These are phyloP conservation scores for Hormaphis cornu DNA, from an alignment of 1,140 invertebrate species.

Conservation along the genomic window DNA sequence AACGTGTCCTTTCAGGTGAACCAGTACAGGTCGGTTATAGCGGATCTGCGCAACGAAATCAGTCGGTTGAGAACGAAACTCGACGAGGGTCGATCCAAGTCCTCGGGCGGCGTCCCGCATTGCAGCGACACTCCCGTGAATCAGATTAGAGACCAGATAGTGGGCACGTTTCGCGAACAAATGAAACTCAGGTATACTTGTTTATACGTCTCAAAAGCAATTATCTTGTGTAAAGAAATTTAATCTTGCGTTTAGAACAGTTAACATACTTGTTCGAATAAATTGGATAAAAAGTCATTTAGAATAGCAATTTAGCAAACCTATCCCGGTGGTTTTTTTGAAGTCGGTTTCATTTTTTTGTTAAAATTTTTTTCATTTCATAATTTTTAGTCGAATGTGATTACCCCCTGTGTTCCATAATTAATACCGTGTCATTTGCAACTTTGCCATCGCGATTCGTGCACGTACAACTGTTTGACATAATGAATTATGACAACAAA, in stretches of 20 bases:
- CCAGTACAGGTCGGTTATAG: slow-evolving; percentile 69
- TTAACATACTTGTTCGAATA: background rate
- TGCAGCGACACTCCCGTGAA: slow-evolving; percentile 48
- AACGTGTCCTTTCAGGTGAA: slow-evolving; percentile 74
- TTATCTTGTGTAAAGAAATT: too few species aligned
- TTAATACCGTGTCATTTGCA: too few species aligned
- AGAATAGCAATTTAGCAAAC: too few species aligned
- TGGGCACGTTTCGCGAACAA: slow-evolving; percentile 79
- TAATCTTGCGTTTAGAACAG: slow-evolving; percentile 31
- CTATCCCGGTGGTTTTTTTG: too few species aligned
- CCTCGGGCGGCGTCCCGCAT: slow-evolving; percentile 10
- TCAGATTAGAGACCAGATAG: slow-evolving; percentile 68
- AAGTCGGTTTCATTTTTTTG: too few species aligned
- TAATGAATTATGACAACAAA: too few species aligned
- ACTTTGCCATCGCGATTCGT: too few species aligned
- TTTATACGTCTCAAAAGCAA: background rate
- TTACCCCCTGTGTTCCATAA: too few species aligned
- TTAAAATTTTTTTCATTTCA: too few species aligned
- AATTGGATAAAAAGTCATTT: too few species aligned
- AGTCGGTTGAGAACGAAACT: slow-evolving; percentile 69
- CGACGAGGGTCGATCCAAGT: slow-evolving; percentile 56
- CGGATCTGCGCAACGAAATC: slow-evolving; percentile 76
- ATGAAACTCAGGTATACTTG: slow-evolving; percentile 65
- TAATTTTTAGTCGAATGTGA: too few species aligned
- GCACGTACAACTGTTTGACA: too few species aligned